Base-by-base conservation (phyloP, 2,797 vertebrate species). In the Peromyscus melanophrys region DNA sequence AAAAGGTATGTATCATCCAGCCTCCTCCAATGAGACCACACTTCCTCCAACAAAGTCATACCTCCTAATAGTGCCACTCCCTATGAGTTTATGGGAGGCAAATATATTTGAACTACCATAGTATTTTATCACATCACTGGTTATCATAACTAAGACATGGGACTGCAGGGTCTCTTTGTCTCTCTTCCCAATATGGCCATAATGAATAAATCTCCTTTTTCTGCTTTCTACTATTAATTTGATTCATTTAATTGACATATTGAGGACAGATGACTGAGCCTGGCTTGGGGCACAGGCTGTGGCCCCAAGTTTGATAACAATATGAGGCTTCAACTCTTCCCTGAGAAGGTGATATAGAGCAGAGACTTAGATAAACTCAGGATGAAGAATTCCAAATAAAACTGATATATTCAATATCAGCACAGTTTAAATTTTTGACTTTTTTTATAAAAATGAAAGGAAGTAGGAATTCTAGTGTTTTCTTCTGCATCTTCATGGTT, bases 361-460 rank as follows among this genome's bases (percentile, higher is more conserved):
- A 29, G 8, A 25, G n/a, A 43, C 63, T 31, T 5, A 52, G 43
- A 57, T 31, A 73, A 4, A 80, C n/a, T 89, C 34, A 46, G 37
- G 27, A 46, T 73, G 57, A 81, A 21, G 27, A 89, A 91, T n/a
- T 12, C 73, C n/a, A 34, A 61, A 57, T 69, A 69, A 34, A 78
- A 84, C 0, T 40, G 8, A 17, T 83, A 49, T 69, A 78, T 63
- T 69, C 61, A 86, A 9, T 57, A 86, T 69, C 34, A 69, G 7
- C n/a, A 86, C 49, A 73, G 8, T 46, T 69, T 46, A 49, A 73
- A 61, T 71, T 69, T 9, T 86, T 93, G 55, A 49, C 23, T 31
- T 67, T 82, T 83, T 37, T 13, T 1, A 77, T 43, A 90, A 92
- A 92, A 92, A 71, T 81, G 87, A 91, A 94, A 89, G 75, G 55